Conservation (phyloP, 1,140 invertebrate genomes). For the Drosophila bifasciata region DNA sequence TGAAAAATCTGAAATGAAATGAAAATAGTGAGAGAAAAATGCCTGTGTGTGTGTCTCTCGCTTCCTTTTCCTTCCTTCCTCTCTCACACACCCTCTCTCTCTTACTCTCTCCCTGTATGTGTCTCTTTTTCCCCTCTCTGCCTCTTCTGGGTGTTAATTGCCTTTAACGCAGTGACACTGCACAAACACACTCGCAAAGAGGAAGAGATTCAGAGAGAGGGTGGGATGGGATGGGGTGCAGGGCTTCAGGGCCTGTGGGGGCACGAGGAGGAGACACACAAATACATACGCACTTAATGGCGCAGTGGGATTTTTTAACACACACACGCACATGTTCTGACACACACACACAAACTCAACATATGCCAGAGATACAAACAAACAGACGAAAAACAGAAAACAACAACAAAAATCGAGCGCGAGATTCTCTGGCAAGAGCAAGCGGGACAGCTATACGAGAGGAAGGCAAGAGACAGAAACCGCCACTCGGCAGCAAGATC, state of each 20-base stretch:
- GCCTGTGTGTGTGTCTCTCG: background rate
- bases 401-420: no score
- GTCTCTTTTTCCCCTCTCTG: constrained; percentile 3
- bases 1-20: constrained; percentile 45
- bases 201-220: no score
- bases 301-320: constrained; percentile 54
- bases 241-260: background rate
- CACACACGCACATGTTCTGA: constrained; percentile 18
- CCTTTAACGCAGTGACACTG: constrained; percentile 74
- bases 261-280: constrained; percentile 9
- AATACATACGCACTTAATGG: constrained; percentile 70
- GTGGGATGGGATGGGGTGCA: background rate
- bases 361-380: constrained; percentile 67
- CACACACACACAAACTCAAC: constrained; percentile 11
- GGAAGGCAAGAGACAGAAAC: background rate
- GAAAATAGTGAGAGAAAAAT: constrained; percentile 41
- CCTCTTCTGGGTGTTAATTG: constrained; percentile 60
- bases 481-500: constrained; percentile 24
- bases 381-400: constrained; percentile 43
- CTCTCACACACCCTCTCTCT: constrained; percentile 3
- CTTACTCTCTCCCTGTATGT: background rate
- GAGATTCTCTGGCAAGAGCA: background rate
- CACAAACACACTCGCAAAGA: constrained; percentile 49
- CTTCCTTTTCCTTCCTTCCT: constrained; percentile 24
- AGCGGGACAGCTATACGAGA: background rate